Evolutionary conservation across 2,888 invertebrate species (phyloP).

Genomic region (Rhopalosiphum nymphaeae): DNA sequence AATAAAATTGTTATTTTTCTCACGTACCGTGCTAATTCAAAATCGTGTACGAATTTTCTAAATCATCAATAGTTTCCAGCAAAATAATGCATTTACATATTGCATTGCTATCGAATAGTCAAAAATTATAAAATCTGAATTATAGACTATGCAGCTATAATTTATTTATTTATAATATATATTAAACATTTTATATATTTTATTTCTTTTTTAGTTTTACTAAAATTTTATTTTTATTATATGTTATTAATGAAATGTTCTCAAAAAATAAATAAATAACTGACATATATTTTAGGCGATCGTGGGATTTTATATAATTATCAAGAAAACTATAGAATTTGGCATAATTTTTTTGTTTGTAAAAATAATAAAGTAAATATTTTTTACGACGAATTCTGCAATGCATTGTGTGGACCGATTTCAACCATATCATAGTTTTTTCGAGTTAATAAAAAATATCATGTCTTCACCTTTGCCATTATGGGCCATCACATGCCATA

Average conservation of each 20-base stretch:
- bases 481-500: background rate
- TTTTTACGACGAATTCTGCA: background rate
- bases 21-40: background rate
- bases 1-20: background rate
- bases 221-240: background rate
- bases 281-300: background rate
- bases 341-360: background rate
- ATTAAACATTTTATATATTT: background rate
- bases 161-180: background rate
- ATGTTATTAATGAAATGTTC: background rate
- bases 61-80: background rate
- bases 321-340: background rate
- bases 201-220: background rate
- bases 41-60: background rate
- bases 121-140: background rate
- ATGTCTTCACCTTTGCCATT: background rate
- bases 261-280: background rate
- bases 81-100: background rate
- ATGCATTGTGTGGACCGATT: background rate
- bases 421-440: background rate
- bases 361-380: background rate
- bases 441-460: background rate
- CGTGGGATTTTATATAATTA: background rate
- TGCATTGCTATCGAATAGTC: background rate
- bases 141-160: background rate